Evolutionary conservation across 2,888 invertebrate genomes (phyloP).

Genomic region (Choristoneura rosaceana): DNA sequence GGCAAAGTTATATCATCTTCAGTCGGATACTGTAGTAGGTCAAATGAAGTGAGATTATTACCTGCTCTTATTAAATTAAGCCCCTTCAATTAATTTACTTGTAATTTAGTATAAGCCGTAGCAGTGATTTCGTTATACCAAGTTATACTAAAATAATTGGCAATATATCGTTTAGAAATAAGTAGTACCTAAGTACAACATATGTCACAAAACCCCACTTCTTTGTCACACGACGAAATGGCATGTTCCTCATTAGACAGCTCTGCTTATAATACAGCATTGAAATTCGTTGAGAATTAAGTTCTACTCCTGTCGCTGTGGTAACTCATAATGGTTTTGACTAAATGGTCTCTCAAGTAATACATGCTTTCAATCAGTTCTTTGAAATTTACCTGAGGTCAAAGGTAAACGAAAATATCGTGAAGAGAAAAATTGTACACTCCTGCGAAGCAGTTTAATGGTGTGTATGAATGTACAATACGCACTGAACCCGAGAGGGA

Average conservation of each 20-base stretch:
- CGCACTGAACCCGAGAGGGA: no score
- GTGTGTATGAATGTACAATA: no score
- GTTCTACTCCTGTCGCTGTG: background rate
- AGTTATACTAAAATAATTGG: background rate
- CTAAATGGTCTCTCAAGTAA: no score
- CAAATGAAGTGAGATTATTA: background rate
- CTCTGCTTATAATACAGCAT: background rate
- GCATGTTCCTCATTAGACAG: background rate
- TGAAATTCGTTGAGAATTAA: background rate
- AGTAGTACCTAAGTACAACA: background rate
- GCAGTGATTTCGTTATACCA: no score
- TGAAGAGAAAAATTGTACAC: no score
- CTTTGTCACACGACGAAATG: background rate
- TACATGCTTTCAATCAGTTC: no score
- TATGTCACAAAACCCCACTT: background rate
- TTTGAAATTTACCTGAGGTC: no score
- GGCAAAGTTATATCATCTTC: background rate
- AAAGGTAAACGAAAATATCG: no score
- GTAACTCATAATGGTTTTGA: no score
- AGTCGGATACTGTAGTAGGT: constrained; percentile 10
- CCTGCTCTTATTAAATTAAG: background rate
- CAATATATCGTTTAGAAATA: background rate
- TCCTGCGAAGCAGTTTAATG: no score
- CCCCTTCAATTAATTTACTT: background rate
- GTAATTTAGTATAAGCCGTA: no score